A percentile compares a stretch with the other conserved stretches of the same genome.
Evolutionary conservation across 30 jellyfish, hydroid and myxozoan species (phyloP).

Genomic region (Mastigias papua): DNA sequence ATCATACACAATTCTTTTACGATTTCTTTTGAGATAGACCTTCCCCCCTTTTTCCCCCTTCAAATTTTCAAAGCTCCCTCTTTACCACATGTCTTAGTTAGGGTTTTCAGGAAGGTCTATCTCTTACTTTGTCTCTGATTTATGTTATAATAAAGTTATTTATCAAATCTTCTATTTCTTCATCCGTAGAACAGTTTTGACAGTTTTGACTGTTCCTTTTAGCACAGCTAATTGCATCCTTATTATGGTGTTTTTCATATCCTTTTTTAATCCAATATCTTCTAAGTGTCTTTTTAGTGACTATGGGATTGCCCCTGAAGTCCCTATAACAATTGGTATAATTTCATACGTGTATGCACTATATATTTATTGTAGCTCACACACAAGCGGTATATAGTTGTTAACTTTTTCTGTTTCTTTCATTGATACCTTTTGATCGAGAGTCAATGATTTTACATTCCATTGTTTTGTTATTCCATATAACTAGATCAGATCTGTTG

Average conservation of each 20-base stretch:
- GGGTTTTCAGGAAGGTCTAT: background rate
- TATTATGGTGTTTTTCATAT: background rate
- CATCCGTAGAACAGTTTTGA: background rate
- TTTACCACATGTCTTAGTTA: background rate
- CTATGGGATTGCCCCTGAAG: background rate
- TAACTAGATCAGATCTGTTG: background rate
- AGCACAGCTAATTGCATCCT: too few relatives aligned
- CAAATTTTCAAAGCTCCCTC: too few relatives aligned
- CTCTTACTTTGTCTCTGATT: background rate
- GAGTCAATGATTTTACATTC: background rate
- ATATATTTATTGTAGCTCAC: background rate
- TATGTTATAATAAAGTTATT: background rate
- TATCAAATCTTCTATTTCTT: background rate
- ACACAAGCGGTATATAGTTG: background rate
- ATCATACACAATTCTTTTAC: too few relatives aligned
- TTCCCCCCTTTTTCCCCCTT: too few relatives aligned
- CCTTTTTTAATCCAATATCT: background rate
- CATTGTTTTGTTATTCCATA: background rate
- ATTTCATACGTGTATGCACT: background rate
- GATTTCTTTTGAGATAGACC: too few relatives aligned
- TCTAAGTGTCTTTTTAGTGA: background rate
- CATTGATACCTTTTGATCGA: constrained; percentile 1
- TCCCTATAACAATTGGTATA: background rate
- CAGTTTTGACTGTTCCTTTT: too few relatives aligned
- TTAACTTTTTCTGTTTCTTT: background rate